These are phyloP conservation scores for Mola mola DNA, from an alignment of 2,113 vertebrate species.

Conservation along the genomic window DNA sequence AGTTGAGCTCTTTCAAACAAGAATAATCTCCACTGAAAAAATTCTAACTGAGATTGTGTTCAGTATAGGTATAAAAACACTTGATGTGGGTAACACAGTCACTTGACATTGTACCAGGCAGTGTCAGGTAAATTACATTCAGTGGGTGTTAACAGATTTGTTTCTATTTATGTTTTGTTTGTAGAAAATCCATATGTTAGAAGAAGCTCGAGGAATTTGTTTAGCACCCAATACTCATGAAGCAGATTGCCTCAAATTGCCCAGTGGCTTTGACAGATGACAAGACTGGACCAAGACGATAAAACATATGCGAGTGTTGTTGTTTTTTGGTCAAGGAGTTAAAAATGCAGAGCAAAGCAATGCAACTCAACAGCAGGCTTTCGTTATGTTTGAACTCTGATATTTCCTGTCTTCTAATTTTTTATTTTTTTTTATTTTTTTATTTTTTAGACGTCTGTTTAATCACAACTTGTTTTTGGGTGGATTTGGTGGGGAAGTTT, in stretches of 20 bases:
- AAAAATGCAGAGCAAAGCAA: conserved; percentile 49
- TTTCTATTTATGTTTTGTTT: too few species aligned
- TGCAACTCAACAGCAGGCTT: conserved; percentile 92
- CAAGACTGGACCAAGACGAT: conserved; percentile 87
- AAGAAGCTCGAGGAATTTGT: too few species aligned
- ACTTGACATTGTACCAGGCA: too few species aligned
- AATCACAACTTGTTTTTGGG: neutral
- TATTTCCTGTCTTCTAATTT: conserved; percentile 11
- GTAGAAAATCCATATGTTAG: too few species aligned
- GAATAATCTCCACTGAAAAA: too few species aligned
- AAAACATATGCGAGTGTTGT: conserved; percentile 97
- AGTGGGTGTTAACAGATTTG: too few species aligned
- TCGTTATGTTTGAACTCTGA: conserved; percentile 77
- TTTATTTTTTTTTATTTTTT: neutral
- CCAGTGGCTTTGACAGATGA: conserved; percentile 66
- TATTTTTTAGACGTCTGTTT: conserved; percentile 20
- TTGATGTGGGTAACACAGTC: too few species aligned
- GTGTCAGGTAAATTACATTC: too few species aligned
- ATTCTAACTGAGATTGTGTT: too few species aligned
- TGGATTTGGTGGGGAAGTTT: too few species aligned
- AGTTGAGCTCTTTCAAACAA: too few species aligned
- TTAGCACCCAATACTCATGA: neutral
- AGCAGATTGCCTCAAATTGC: conserved; percentile 58
- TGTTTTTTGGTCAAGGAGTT: conserved; percentile 99
- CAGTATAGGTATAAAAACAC: too few species aligned